phyloP scores from a whole-genome alignment of 1,140 invertebrate genomes.

The Goniozus legneri region DNA sequence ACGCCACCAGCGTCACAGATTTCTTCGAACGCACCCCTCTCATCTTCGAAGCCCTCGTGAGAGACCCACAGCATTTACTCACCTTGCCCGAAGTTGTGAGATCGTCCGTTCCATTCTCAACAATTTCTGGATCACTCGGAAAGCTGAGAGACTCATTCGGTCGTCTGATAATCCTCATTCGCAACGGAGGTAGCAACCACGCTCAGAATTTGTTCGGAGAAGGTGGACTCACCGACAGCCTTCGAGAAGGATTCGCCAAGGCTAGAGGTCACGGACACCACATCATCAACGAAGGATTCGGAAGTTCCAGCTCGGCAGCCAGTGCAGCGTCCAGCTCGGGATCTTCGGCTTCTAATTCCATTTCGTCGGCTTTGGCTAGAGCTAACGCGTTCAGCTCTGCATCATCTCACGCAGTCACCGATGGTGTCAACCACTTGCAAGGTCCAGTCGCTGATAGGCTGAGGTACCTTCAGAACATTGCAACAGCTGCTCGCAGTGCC shows the following conservation, averaged over 20 bases:
- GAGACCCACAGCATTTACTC: slow-evolving; percentile 7
- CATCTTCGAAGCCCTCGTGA: background rate
- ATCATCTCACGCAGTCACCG: background rate
- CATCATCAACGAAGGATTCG: background rate
- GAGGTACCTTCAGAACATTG: too few relatives aligned
- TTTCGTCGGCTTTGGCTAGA: background rate
- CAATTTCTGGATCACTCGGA: background rate
- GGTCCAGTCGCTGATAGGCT: too few relatives aligned
- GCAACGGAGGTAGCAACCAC: too few relatives aligned
- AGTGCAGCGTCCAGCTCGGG: background rate
- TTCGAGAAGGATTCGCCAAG: too few relatives aligned
- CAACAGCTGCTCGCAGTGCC: too few relatives aligned
- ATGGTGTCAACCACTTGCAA: too few relatives aligned
- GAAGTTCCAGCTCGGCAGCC: background rate
- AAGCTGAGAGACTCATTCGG: too few relatives aligned
- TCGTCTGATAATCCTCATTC: too few relatives aligned
- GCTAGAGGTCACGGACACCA: background rate
- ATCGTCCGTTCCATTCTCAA: background rate
- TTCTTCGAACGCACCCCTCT: background rate
- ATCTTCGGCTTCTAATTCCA: background rate
- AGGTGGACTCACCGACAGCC: too few relatives aligned
- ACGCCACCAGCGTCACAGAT: background rate
- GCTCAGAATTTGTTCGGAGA: too few relatives aligned
- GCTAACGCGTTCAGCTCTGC: background rate
- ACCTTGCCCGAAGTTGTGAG: slow-evolving; percentile 7